Evolutionary conservation across 2,797 vertebrate genomes (phyloP).

Genomic region (Rallus crepitans): DNA sequence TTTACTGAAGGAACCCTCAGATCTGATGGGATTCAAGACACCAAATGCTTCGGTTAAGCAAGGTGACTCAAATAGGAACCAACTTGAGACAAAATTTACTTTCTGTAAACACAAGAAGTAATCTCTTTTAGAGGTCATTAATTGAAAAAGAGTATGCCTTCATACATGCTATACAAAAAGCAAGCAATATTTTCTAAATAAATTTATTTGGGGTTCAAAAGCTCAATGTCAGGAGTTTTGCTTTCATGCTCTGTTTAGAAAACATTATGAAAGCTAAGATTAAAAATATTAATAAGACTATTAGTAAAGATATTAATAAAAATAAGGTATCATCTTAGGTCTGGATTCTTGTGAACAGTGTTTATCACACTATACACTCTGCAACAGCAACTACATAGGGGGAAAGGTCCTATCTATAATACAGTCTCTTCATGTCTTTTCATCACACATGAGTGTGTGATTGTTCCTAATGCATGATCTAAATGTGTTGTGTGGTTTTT

Average conservation of each 20-base stretch:
- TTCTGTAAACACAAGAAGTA: background rate
- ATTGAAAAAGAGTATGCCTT: rapidly evolving
- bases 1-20: background rate
- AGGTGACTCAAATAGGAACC: background rate
- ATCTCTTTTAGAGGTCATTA: background rate
- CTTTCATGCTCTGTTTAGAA: background rate
- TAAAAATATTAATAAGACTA: background rate
- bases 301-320: background rate
- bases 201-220: background rate
- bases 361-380: background rate
- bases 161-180: background rate
- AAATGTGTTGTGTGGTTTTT: background rate
- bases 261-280: background rate
- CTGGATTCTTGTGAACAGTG: background rate
- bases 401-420: background rate
- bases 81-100: background rate
- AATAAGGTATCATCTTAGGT: background rate
- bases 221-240: background rate
- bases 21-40: background rate
- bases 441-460: rapidly evolving
- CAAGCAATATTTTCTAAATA: background rate
- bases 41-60: background rate
- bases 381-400: background rate
- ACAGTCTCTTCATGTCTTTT: background rate
- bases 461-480: background rate